A percentile compares a stretch with the other conserved stretches of the same genome.
Evolutionary conservation across 2,888 invertebrate genomes (phyloP).

Genomic region (Drosophila phalerata): DNA sequence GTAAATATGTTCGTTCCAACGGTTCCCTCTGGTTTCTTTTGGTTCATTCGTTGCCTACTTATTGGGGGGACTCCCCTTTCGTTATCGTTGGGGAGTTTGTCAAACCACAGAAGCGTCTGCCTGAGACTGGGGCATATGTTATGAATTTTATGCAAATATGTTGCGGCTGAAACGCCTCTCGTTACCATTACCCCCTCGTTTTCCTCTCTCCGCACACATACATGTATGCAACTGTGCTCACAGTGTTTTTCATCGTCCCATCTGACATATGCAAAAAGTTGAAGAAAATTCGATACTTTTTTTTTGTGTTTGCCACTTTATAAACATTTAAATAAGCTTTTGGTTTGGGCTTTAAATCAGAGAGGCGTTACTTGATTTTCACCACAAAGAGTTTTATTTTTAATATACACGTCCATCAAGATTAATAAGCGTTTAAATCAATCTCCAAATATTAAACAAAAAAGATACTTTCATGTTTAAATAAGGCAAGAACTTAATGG

Average conservation of each 20-base stretch:
- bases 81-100: slow-evolving; percentile 8
- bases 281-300: slow-evolving; percentile 47
- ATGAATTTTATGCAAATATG: slow-evolving; percentile 75
- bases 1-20: slow-evolving; percentile 27
- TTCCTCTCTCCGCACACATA: not conserved
- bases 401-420: no score
- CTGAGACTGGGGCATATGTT: slow-evolving; percentile 62
- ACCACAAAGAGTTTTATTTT: no score
- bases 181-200: slow-evolving; percentile 15
- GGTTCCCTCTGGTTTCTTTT: not conserved
- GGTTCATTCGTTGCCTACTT: slow-evolving; percentile 46
- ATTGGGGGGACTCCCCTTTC: slow-evolving; percentile 3
- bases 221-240: not conserved
- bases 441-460: no score
- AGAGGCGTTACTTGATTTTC: not conserved
- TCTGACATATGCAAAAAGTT: slow-evolving; percentile 37
- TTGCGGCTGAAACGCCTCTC: slow-evolving; percentile 39
- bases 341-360: not conserved
- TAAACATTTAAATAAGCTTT: slow-evolving; percentile 67
- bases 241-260: not conserved
- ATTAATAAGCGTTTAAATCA: no score
- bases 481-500: no score
- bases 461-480: no score
- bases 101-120: slow-evolving; percentile 22
- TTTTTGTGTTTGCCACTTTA: slow-evolving; percentile 41